Base-by-base conservation (phyloP, 2,113 vertebrate genomes). In the Phyllopteryx taeniolatus region DNA sequence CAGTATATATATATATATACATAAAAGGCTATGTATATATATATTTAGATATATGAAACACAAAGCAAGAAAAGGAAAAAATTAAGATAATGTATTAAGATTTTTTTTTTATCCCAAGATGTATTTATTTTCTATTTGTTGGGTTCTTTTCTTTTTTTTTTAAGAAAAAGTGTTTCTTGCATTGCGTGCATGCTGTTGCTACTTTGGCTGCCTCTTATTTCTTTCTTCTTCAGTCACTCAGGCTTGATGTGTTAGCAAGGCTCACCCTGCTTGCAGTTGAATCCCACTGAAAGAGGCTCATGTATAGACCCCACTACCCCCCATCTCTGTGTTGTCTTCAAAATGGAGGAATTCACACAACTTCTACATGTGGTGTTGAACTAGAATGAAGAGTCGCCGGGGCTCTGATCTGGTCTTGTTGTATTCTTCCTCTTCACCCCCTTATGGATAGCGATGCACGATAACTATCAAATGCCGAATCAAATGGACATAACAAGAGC, bases 91-190 rank as follows among this genome's bases (percentile, higher is more conserved):
- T 92, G 91, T 93, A 92, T 92, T 91, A 90, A 87, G 85, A 86
- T 88, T 90, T 89, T 89, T 93, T 92, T 90, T 88, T 91, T 89
- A 90, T 90, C 83, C 87, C 84, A 88, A 90, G 84, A 92, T 93
- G 90, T 93, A 93, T 93, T 94, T 92, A 93, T 93, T 93, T 92
- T 92, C 82, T 87, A 84, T 91, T 69, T 79, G 83, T 87, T 86
- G 42, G 7, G 79, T 89, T 72, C 51, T 73, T 70, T 74, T 80
- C 88, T 76, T 61, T 66, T 68, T 56, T 13, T 77, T 70, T 70
- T 67, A 22, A 66, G 5, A 22, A 44, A 13, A 63, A n/a, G 84
- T 90, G 78, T 88, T 86, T 85, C 84, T 78, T 81, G 79, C 73
- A 82, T 86, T 88, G 87, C 83, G 89, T 90, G 91, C 91, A 91